Conservation (phyloP, 2,113 vertebrate species). For the Empidonax traillii region DNA sequence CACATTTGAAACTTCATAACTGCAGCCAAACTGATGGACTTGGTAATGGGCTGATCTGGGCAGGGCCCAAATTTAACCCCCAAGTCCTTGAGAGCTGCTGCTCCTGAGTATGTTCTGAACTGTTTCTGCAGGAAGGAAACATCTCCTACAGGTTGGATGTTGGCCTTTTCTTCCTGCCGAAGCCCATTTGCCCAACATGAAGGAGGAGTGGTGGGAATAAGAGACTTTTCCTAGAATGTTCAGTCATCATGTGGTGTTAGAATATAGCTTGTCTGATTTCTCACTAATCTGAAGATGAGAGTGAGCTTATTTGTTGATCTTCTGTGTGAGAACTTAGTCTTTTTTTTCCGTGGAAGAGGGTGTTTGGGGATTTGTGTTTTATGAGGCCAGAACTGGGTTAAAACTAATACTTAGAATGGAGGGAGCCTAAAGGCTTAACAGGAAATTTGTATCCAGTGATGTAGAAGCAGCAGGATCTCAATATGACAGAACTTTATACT, state of each 20-base stretch:
- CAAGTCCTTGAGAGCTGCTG: background rate
- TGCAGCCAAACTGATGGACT: background rate
- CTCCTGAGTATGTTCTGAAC: background rate
- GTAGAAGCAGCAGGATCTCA: background rate
- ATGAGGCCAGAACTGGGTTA: background rate
- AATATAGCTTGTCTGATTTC: background rate
- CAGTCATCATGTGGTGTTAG: rapidly evolving
- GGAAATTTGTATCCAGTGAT: background rate
- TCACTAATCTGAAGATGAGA: background rate
- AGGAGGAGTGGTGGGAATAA: background rate
- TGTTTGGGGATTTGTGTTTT: background rate
- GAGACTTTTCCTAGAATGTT: background rate
- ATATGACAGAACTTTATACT: background rate
- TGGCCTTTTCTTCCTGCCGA: background rate
- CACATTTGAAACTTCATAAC: background rate
- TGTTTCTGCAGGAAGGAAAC: background rate
- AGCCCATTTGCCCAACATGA: background rate
- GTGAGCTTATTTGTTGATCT: background rate
- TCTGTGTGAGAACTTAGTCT: background rate
- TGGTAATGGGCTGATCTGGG: background rate
- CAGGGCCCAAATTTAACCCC: background rate
- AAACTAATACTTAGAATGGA: slow-evolving; percentile 6
- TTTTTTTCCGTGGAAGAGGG: background rate
- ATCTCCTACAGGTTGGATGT: background rate
- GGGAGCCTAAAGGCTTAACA: background rate